A percentile compares a stretch with the other conserved stretches of the same genome.
phyloP scores from a whole-genome alignment of 2,888 invertebrate species.

The Nyleta sp. region DNA sequence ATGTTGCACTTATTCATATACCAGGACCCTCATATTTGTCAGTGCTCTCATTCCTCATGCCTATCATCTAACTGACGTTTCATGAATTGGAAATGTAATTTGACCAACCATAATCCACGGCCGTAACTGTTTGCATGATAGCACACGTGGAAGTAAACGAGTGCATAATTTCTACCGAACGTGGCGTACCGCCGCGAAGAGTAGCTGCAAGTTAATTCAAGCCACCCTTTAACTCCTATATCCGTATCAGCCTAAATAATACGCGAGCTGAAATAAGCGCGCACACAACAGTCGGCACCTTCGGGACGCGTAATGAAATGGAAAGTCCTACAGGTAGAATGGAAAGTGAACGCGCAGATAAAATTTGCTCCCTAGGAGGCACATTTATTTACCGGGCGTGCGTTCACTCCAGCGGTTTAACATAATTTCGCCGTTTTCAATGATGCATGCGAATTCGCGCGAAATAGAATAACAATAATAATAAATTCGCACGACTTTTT shows the following conservation, averaged over 20 bases:
- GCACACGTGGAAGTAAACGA: constrained; percentile 77
- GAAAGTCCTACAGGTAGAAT: constrained; percentile 53
- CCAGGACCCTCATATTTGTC: constrained; percentile 53
- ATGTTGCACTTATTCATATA: constrained; percentile 60
- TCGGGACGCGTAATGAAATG: constrained; percentile 45
- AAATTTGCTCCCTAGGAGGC: constrained; percentile 29
- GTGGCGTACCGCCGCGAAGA: constrained; percentile 42
- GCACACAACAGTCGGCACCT: constrained; percentile 27
- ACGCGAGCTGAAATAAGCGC: constrained; percentile 29
- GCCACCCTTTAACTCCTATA: constrained; percentile 35
- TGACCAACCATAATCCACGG: constrained; percentile 72
- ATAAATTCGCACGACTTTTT: constrained; percentile 42
- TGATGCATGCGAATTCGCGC: constrained; percentile 40
- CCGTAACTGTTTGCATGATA: constrained; percentile 79
- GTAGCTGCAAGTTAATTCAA: constrained; percentile 52
- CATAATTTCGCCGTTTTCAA: constrained; percentile 53
- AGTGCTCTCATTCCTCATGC: constrained; percentile 59
- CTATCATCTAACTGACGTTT: constrained; percentile 79
- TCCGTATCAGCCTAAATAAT: constrained; percentile 53
- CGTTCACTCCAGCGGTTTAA: constrained; percentile 22
- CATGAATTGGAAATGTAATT: constrained; percentile 82
- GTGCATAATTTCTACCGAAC: constrained; percentile 75
- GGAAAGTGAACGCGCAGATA: constrained; percentile 43
- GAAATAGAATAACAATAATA: constrained; percentile 51
- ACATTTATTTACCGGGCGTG: constrained; percentile 31